Evolutionary conservation across 1,140 invertebrate genomes (phyloP).

Genomic region (Ceratoteleas bidentatus): DNA sequence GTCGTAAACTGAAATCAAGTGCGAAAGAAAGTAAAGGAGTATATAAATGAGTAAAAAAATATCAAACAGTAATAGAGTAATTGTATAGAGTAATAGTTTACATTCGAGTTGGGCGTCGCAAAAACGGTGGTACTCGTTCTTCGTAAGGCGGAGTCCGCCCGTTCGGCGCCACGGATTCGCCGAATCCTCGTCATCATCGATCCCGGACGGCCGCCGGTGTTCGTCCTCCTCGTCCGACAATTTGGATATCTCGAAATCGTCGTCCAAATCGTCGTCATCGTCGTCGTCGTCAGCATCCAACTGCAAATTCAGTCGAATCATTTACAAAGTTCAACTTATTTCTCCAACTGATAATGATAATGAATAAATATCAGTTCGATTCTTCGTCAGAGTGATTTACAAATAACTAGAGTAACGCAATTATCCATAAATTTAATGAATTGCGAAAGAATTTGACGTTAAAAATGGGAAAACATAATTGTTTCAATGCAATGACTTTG

Average conservation of each 20-base stretch:
- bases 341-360: no score
- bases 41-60: neutral
- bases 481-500: no score
- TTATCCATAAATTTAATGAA: no score
- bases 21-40: no score
- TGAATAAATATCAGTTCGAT: no score
- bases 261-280: constrained; percentile 77
- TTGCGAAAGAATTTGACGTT: no score
- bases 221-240: constrained; percentile 73
- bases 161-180: constrained; percentile 85
- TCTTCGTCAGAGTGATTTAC: no score
- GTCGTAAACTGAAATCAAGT: no score
- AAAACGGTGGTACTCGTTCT: constrained; percentile 89
- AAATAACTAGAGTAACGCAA: no score
- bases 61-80: no score
- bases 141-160: constrained; percentile 82
- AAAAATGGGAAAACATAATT: no score
- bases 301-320: constrained; percentile 41
- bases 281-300: constrained; percentile 78
- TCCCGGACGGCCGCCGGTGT: constrained; percentile 61
- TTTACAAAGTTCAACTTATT: constrained; percentile 1
- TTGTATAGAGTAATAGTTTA: constrained; percentile 79
- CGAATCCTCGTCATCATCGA: constrained; percentile 75
- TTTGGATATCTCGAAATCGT: constrained; percentile 73
- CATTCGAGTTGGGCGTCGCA: constrained; percentile 89